These are phyloP conservation scores for Corythoichthys haematopterus DNA, from an alignment of 2,113 vertebrate species.

Conservation along the genomic window DNA sequence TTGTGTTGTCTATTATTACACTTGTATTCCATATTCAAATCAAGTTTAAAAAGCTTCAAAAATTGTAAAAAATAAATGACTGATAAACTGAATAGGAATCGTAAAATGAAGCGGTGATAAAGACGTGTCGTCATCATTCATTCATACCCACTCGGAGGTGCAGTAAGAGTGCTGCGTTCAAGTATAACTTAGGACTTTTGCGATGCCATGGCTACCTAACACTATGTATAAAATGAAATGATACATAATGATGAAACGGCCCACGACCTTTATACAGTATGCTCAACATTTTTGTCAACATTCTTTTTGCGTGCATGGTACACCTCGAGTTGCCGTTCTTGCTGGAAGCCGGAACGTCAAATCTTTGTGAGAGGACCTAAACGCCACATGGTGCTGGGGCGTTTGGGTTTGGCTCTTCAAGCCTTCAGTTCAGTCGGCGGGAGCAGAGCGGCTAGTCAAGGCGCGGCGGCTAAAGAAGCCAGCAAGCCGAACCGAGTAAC, in stretches of 20 bases:
- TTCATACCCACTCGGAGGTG: background rate
- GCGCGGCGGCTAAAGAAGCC: background rate
- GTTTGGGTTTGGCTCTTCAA: background rate
- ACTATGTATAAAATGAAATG: background rate
- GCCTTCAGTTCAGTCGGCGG: slow-evolving; percentile 3
- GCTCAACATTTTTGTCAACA: too few species aligned
- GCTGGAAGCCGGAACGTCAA: background rate
- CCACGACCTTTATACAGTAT: too few species aligned
- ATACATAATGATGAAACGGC: too few species aligned
- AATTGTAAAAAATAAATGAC: too few species aligned
- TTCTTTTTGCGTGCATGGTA: background rate
- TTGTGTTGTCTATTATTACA: too few species aligned
- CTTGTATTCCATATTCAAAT: too few species aligned
- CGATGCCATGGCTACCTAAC: background rate
- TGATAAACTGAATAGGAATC: too few species aligned
- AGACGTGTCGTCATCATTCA: slow-evolving; percentile 5
- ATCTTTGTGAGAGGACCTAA: background rate
- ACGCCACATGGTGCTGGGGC: slow-evolving; percentile 20
- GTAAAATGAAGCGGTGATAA: too few species aligned
- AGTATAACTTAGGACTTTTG: background rate
- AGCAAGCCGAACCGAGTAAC: background rate
- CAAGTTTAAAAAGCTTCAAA: too few species aligned
- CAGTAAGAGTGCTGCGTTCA: slow-evolving; percentile 1
- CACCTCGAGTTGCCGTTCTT: background rate
- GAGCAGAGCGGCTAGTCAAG: background rate